Base-by-base conservation (phyloP, 2,797 vertebrate species). In the Mareca strepera region DNA sequence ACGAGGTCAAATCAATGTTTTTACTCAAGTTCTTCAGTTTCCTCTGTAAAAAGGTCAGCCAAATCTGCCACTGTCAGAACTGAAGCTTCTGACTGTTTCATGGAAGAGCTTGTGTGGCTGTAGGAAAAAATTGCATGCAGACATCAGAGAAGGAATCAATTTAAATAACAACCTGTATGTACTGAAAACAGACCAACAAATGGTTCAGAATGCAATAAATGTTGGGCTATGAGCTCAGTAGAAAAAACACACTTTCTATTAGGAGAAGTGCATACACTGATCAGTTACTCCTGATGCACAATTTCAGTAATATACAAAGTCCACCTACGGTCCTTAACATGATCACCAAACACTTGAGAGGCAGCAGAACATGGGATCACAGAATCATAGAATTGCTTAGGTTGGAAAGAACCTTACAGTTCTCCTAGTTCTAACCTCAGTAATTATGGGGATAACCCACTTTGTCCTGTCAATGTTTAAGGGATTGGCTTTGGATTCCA, bases 31-130 rank as follows among this genome's bases (percentile, higher is more conserved):
- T 98, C 97, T 97, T 99, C 99, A 1, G 97, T 97, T 93, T 99
- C 99, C 75, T 99, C 99, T n/a, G 99, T 99, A 63, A 99, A 99
- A 79, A 99, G 98, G 62, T 99, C 99, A 2, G 99, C 99, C 93
- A 99, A 97, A 93, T 99, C 99, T 26, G 99, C 99, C 58, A 99
- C 99, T 2, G 99, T 99, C 97, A 99, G 97, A 31, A 99, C 99
- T 1, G 99, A 99, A 6, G 99, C 99, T 97, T 99, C 99, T 0
- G 99, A 99, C 93, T 99, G 99, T 97, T 99, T 99, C 98, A 98
- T 99, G n/a, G 99, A 96, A 13, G 99, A 98, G 93, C 98, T 98
- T 9, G 98, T 98, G 96, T 99, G 99, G 97, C 99, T 99, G 97
- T 68, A 92, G 90, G 68, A 37, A 70, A 78, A 86, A 92, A 88